phyloP scores from a whole-genome alignment of 2,888 invertebrate species.

The Euplexia lucipara region DNA sequence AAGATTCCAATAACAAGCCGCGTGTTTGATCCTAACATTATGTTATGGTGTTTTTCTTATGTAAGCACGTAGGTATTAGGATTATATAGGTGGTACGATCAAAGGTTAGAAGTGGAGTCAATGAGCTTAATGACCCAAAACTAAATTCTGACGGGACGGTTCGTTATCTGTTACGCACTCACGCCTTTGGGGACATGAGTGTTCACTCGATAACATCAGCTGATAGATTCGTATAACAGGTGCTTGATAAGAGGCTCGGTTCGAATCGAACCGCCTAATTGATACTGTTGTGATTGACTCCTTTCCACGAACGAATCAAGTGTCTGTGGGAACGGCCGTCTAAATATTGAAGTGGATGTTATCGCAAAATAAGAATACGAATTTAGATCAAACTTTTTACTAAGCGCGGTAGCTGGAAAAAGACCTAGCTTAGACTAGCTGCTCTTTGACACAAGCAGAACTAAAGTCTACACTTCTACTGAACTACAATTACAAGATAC shows the following conservation, averaged over 20 bases:
- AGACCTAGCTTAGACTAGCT: background rate
- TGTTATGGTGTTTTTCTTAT: background rate
- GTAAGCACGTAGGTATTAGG: background rate
- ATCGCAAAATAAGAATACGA: background rate
- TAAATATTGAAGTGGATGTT: background rate
- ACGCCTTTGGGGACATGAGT: slow-evolving; percentile 18
- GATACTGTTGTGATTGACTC: slow-evolving; percentile 5
- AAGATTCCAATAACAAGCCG: slow-evolving; percentile 35
- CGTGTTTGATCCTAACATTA: slow-evolving; percentile 26
- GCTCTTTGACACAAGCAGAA: too few species aligned
- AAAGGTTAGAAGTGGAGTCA: slow-evolving; percentile 10
- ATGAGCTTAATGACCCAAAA: slow-evolving; percentile 23
- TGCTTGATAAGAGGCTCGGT: slow-evolving; percentile 35
- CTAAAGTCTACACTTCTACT: background rate
- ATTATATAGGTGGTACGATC: background rate
- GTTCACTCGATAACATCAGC: slow-evolving; percentile 40
- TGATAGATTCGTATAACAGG: slow-evolving; percentile 48
- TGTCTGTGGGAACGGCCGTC: background rate
- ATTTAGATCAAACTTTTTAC: background rate
- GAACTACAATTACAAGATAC: too few species aligned
- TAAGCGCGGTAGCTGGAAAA: background rate
- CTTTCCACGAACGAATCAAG: background rate
- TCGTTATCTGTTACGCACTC: slow-evolving; percentile 39
- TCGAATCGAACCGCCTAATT: slow-evolving; percentile 20
- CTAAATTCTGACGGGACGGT: slow-evolving; percentile 21